Conservation (phyloP, 2,888 invertebrate species). For the Tillus elongatus region DNA sequence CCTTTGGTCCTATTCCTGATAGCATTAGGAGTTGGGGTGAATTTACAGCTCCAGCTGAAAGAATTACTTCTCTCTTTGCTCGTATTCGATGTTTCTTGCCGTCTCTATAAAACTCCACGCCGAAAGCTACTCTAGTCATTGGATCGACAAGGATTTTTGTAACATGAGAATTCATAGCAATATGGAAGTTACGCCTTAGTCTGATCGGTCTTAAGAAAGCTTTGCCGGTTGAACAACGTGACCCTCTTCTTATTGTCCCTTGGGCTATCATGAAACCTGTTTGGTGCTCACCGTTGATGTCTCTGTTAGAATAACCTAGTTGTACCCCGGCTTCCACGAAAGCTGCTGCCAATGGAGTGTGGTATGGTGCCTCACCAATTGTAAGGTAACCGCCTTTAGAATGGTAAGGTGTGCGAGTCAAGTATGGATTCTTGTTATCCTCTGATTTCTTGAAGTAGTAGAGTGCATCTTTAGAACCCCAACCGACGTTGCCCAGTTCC, state of each 20-base stretch:
- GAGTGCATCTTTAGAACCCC: constrained; percentile 72
- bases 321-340: constrained; percentile 69
- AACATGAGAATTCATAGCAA: constrained; percentile 74
- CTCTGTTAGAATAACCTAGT: constrained; percentile 71
- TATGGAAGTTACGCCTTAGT: constrained; percentile 71
- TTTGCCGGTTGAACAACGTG: constrained; percentile 81
- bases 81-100: constrained; percentile 62
- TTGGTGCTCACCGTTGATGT: constrained; percentile 79
- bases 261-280: constrained; percentile 86
- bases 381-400: constrained; percentile 74
- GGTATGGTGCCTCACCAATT: constrained; percentile 77
- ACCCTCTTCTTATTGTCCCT: constrained; percentile 67
- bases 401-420: constrained; percentile 71
- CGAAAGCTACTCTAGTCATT: constrained; percentile 65
- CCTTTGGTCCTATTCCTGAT: constrained; percentile 75
- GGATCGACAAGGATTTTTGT: constrained; percentile 67
- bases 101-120: constrained; percentile 71
- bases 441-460: constrained; percentile 87
- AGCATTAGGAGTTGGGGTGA: constrained; percentile 91
- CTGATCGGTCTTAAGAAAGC: constrained; percentile 76
- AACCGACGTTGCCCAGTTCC: constrained; percentile 74
- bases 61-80: constrained; percentile 75
- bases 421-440: constrained; percentile 79
- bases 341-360: constrained; percentile 71
- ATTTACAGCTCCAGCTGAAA: constrained; percentile 87